Evolutionary conservation across 2,797 vertebrate species (phyloP), one percentile per base, ranked within the genome.

Genomic region (Mycteria americana): DNA sequence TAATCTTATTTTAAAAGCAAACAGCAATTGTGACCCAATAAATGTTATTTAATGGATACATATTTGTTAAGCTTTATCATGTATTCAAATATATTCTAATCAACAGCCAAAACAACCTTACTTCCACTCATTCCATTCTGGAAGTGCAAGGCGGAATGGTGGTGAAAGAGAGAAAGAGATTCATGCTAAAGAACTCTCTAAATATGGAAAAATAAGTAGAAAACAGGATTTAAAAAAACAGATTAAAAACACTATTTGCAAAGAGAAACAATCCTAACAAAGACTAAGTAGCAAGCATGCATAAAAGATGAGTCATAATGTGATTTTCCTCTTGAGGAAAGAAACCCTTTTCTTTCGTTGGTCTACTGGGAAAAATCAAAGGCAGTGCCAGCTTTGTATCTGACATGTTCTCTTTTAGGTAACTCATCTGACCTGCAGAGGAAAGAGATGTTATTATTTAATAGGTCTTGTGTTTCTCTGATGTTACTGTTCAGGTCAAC

Each of bases 361-460:
- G 63, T 87, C 70, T 94, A 77, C 53, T 72, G 41, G 33, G 72
- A 83, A 91, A 95, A 93, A 77, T 89, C 67, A 95, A 95, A 95
- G 46, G n/a, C 65, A 89, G 48, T 86, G 69, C 33, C 73, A 94
- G 76, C 48, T 92, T 92, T 87, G 39, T 82, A 41, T 79, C 35
- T 88, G 78, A 85, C 39, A 51, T 51, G 63, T 59, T 88, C 62
- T 88, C 50, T 89, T 95, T 70, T 21, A 68, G 46, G 41, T 89
- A 80, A 89, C 46, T 89, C 33, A 68, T 80, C 45, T 82, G 74
- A 91, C 83, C 84, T 75, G 68, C 86, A 94, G 64, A 93, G 51
- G 43, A 83, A 93, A 73, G 19, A 82, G 27, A 37, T 72, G 43
- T 68, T 84, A 75, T 91, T 91, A 60, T 90, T 91, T 73, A 75